Conservation (phyloP, 1,140 invertebrate species). For the Panagrolaimus sp. region DNA sequence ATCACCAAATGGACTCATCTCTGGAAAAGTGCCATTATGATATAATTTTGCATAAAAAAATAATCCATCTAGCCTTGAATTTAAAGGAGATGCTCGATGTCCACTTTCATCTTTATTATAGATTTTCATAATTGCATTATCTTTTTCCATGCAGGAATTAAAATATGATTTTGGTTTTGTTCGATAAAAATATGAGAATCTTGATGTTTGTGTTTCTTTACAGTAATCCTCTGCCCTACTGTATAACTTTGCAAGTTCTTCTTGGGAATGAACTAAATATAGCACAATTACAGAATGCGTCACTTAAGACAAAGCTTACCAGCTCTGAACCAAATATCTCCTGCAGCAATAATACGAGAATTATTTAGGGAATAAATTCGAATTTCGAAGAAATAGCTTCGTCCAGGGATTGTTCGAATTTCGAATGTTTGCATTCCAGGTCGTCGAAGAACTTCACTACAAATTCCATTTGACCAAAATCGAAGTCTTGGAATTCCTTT, state of each 20-base stretch:
- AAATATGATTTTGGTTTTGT: neutral
- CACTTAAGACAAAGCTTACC: neutral
- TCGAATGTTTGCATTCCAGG: neutral
- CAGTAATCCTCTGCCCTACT: neutral
- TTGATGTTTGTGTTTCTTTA: neutral
- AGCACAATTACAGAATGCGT: neutral
- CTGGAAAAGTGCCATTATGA: neutral
- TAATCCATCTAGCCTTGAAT: neutral
- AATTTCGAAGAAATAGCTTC: neutral
- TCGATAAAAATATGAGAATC: neutral
- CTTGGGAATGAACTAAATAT: neutral
- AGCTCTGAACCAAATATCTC: conserved; percentile 10
- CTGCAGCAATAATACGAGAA: neutral
- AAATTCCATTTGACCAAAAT: neutral
- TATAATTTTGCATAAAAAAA: neutral
- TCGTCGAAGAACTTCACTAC: neutral
- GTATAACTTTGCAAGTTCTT: neutral
- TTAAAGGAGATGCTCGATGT: neutral
- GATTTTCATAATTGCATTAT: conserved; percentile 2
- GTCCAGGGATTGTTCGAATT: neutral
- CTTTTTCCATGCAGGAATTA: neutral
- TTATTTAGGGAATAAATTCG: neutral
- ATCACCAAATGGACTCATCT: neutral
- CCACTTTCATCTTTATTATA: neutral
- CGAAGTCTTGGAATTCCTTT: neutral